Base-by-base conservation (phyloP, 2,797 vertebrate genomes). In the Micrastur ruficollis region DNA sequence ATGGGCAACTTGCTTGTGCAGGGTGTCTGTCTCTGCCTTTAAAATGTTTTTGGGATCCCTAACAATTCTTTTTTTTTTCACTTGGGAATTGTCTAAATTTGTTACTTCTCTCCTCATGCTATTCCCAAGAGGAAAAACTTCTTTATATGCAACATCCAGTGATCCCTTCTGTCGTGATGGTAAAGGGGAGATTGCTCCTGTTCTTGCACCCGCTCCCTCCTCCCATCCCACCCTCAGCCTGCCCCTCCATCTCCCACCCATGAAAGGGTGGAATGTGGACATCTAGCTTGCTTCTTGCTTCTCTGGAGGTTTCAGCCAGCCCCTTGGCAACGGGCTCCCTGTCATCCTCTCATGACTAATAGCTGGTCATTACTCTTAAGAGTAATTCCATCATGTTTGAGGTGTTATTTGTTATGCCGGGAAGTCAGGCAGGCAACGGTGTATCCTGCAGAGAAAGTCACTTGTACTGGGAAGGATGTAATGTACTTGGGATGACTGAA, bases 281-380 rank as follows among this genome's bases (percentile, higher is more conserved):
- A 42, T 62, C 59, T 55, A 62, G 11, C 3, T 3, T 68, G 38
- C 38, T 13, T 58, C 44, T 76, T 80, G 12, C 44, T 92, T 74
- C 52, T 74, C 36, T 2, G 0, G 56, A 71, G 59, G 34, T 73
- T 70, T 84, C 26, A 79, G 42, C 27, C 26, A 75, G 8, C 34
- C 58, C 49, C 40, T 46, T 1, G 0, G 16, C 34, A 76, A 11
- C 0, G 0, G 16, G 29, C 29, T 79, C 42, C 20, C 20, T 2
- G 0, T 73, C 38, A 71, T 50, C 47, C 17, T 63, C 32, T 82
- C 6, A 1, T 63, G 79, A 55, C 55, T 82, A 50, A n/a, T 44
- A 46, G 26, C 32, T 89, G 55, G 12, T 79, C 3, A 0, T 81
- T 55, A 20, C 42, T 58, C 47, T 66, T 63, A 26, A 38, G 6